Conservation (phyloP, 2,888 invertebrate species). For the Nomada ruficornis region DNA sequence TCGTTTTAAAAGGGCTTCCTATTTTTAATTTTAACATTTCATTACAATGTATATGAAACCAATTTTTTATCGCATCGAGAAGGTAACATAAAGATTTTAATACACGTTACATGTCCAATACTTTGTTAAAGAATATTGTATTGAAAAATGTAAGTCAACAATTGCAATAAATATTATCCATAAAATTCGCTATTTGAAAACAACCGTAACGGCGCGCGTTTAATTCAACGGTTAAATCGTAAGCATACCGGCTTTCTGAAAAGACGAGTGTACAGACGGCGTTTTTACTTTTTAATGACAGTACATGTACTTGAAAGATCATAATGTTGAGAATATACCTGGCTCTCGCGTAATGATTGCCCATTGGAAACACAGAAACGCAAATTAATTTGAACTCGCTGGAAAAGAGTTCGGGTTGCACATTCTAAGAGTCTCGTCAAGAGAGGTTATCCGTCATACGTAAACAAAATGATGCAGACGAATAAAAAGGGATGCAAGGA, state of each 20-base stretch:
- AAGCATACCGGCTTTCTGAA: conserved; percentile 34
- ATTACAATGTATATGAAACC: too few species aligned
- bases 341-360: neutral
- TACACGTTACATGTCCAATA: neutral
- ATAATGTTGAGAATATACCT: neutral
- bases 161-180: neutral
- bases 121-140: neutral
- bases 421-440: neutral
- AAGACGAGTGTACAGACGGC: neutral
- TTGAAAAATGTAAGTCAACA: neutral
- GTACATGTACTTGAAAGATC: neutral
- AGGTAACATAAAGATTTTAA: neutral
- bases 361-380: neutral
- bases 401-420: neutral
- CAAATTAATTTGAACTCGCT: neutral
- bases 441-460: conserved; percentile 48
- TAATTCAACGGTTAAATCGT: conserved; percentile 34
- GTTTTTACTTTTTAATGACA: neutral
- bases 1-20: too few species aligned
- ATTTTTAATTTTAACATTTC: too few species aligned
- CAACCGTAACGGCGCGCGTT: conserved; percentile 15
- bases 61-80: too few species aligned
- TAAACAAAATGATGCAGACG: conserved; percentile 52
- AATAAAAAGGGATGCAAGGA: conserved; percentile 85
- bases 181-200: conserved; percentile 10